Evolutionary conservation across 1,140 invertebrate species (phyloP), one percentile per base, ranked within the genome.

Genomic region (Dreissena polymorpha): DNA sequence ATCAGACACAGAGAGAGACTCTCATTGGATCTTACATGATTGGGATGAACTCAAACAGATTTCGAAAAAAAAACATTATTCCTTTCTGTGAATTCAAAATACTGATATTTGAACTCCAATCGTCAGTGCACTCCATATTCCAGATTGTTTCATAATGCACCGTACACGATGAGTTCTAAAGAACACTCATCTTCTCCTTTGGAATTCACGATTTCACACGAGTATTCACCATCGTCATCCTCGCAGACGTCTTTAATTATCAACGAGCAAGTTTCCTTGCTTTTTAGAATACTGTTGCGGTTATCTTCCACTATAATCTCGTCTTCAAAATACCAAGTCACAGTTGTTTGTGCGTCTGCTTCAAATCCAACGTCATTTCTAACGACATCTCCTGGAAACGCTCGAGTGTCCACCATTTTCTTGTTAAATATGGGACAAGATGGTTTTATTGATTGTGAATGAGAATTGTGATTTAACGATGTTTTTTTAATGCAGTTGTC

Each of bases 171-270:
- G 10, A 93, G 88, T 64, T 91, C 89, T 23, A 91, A 92, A 18
- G 85, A 85, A 76, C 92, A 94, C 10, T 97, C 96, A n/a, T 96
- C 96, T 90, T 95, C 96, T 5, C 97, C 97, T 0, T 96, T 97
- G 72, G 95, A 94, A 91, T 99, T 99, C 1, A 92, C 94, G 2
- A 97, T 98, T 0, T 95, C 95, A 90, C 97, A 98, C 70, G 95
- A 95, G 93, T 99, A 99, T 25, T 94, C 94, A 13, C 98, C 99
- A 53, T 96, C 96, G 93, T 99, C 98, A 16, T 94, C 90, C 29
- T 94, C 94, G 73, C 94, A 95, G 0, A 98, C 97, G 84, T 97
- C 95, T 0, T 95, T 94, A 84, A 99, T 90, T 55, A 90, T 89
- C n/a, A 93, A 85, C 23, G 89, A 91, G 71, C 84, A 88, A 18